These are phyloP conservation scores for Beris chalybata DNA, from an alignment of 2,888 invertebrate species.

Conservation along the genomic window DNA sequence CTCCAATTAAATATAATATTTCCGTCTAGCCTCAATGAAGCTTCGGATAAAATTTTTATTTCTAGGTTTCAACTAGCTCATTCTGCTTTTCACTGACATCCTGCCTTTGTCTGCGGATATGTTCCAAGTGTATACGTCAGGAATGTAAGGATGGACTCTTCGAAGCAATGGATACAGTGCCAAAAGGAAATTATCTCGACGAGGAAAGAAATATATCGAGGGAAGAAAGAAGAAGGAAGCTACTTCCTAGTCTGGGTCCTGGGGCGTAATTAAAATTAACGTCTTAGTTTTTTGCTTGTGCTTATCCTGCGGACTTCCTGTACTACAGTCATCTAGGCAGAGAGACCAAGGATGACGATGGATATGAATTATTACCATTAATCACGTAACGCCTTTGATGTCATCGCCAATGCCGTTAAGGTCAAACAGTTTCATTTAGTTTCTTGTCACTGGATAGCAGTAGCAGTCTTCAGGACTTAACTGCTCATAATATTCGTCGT, in stretches of 20 bases:
- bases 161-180: no score
- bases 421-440: conserved; percentile 16
- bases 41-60: not conserved
- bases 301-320: no score
- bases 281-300: not conserved
- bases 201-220: no score
- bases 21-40: not conserved
- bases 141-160: no score
- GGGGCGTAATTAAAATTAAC: not conserved
- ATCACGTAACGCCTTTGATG: conserved; percentile 32
- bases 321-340: no score
- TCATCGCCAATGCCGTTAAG: conserved; percentile 27
- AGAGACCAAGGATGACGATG: not conserved
- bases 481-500: no score
- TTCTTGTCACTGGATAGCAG: not conserved
- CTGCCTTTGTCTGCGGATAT: no score
- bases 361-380: conserved; percentile 30
- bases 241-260: no score
- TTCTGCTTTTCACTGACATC: not conserved
- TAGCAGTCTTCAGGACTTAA: no score
- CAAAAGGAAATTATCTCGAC: no score
- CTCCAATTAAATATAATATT: conserved; percentile 6
- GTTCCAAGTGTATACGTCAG: no score
- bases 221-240: no score
- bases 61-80: not conserved